Evolutionary conservation across 2,888 invertebrate species (phyloP), one percentile per base, ranked within the genome.

Genomic region (Diarsia dahlii): DNA sequence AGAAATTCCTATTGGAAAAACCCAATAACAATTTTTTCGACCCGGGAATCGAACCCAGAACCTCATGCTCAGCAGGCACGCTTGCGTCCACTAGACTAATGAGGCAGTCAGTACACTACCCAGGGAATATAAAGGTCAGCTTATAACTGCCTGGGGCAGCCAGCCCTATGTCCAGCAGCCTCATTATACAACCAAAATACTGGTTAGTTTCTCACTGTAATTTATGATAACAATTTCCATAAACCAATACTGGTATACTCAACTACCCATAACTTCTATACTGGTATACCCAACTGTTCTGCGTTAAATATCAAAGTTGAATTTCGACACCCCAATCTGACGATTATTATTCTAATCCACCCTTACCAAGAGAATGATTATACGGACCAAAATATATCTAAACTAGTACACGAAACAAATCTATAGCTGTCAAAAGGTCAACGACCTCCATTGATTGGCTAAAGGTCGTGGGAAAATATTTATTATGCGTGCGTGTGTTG

Each of bases 401-500:
- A 78, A 58, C 34, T 60, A 71, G 63, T 74, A 60, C 63, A 68
- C 6, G 39, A 34, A 46, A 58, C 50, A 69, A 58, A 64, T 69
- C 0, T 39, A 81, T 48, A 69, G 39, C 72, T 58, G 63, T 75
- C 63, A 73, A 79, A 80, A 82, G 79, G 83, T 82, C 67, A 84
- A 69, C 50, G 23, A 80, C 88, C 81, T 76, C 62, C 50, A 78
- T 84, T 78, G 81, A 83, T 81, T 84, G 79, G 58, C 65, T 76
- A 78, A 56, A 86, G 83, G 84, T 81, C 85, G 81, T 86, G 88
- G 64, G 83, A 87, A 79, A 50, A 48, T 69, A 64, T 87, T 82
- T 76, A 76, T 79, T 73, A 78, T 34, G 71, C 67, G 71, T 56
- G 80, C 20, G 39, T 63, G 66, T 79, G 84, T 74, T 68, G 18